Conservation (phyloP, 2,888 invertebrate species). For the Ormyrus thymus region DNA sequence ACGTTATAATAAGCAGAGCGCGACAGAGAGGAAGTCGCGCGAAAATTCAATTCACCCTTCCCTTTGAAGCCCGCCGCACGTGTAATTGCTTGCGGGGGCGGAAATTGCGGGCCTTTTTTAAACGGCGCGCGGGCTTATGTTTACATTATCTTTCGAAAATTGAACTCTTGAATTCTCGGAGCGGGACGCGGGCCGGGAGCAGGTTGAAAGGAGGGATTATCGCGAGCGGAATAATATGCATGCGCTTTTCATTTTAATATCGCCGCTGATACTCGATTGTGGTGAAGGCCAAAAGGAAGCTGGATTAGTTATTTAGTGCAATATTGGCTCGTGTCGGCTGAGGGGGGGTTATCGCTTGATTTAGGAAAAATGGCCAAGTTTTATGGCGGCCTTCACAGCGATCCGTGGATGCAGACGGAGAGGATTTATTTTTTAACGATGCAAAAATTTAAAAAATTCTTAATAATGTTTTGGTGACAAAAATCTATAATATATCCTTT, state of each 20-base stretch:
- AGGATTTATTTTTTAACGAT: too few species aligned
- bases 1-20: not conserved
- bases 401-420: not conserved
- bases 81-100: slow-evolving; percentile 22
- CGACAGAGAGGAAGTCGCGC: slow-evolving; percentile 52
- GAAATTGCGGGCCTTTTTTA: slow-evolving; percentile 8
- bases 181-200: too few species aligned
- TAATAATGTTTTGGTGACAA: too few species aligned
- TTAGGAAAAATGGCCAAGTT: too few species aligned
- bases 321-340: too few species aligned
- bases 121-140: not conserved
- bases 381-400: not conserved
- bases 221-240: not conserved
- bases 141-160: slow-evolving; percentile 27
- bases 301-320: too few species aligned
- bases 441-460: too few species aligned
- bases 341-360: too few species aligned
- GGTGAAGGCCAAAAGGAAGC: too few species aligned
- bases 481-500: too few species aligned
- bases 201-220: slow-evolving; percentile 6
- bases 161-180: slow-evolving; percentile 1
- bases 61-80: slow-evolving; percentile 58
- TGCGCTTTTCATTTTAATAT: too few species aligned
- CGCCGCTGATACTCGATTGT: too few species aligned
- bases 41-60: slow-evolving; percentile 64